phyloP scores from a whole-genome alignment of 2,888 invertebrate genomes.

The Scelioninae gen. 1 region DNA sequence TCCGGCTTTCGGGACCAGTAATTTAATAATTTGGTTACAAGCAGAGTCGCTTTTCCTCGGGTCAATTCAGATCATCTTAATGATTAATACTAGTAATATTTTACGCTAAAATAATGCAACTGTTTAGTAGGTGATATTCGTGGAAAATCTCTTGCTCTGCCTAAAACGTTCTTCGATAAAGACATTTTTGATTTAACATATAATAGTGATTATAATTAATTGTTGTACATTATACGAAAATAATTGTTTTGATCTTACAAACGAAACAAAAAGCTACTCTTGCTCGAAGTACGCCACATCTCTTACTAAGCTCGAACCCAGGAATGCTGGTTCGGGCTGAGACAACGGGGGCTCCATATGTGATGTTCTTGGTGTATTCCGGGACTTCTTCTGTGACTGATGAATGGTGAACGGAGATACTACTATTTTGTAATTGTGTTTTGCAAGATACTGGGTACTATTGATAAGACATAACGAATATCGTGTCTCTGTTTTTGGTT shows the following conservation, averaged over 20 bases:
- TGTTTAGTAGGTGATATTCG: constrained; percentile 37
- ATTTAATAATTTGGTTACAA: not conserved
- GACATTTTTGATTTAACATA: constrained; percentile 21
- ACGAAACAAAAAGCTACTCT: constrained; percentile 38
- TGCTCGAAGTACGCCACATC: constrained; percentile 42
- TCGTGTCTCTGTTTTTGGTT: too few relatives aligned
- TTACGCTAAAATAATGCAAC: constrained; percentile 45
- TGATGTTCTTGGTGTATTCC: constrained; percentile 72
- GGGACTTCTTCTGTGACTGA: constrained; percentile 74
- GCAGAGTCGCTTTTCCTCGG: not conserved
- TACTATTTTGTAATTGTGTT: constrained; percentile 58
- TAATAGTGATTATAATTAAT: constrained; percentile 16
- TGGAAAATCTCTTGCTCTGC: constrained; percentile 34
- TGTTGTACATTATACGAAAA: constrained; percentile 33
- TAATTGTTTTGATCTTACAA: constrained; percentile 22
- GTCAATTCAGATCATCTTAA: constrained; percentile 26
- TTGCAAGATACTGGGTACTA: constrained; percentile 47
- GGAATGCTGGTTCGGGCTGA: constrained; percentile 65
- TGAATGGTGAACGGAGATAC: constrained; percentile 70
- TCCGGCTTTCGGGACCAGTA: constrained; percentile 14
- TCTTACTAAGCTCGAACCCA: constrained; percentile 62
- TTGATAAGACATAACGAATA: too few relatives aligned
- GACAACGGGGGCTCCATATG: constrained; percentile 66
- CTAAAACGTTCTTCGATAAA: constrained; percentile 49
- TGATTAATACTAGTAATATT: constrained; percentile 60